These are phyloP conservation scores for Athetis lepigone DNA, from an alignment of 2,888 invertebrate species.

Conservation along the genomic window DNA sequence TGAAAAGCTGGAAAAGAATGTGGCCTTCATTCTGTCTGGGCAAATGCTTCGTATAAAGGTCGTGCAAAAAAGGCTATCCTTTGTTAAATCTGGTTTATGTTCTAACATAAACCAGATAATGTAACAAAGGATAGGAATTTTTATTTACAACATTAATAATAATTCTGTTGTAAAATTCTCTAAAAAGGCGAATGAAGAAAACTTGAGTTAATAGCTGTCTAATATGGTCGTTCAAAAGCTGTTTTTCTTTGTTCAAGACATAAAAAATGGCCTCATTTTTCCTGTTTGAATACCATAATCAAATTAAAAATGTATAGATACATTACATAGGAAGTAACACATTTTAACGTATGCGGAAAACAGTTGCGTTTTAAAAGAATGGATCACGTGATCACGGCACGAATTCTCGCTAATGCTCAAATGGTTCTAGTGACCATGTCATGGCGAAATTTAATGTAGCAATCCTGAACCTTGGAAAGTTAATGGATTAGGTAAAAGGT, in stretches of 20 bases:
- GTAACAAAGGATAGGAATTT: slow-evolving; percentile 16
- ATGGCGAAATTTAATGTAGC: slow-evolving; percentile 20
- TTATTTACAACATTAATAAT: slow-evolving; percentile 28
- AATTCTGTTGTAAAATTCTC: slow-evolving; percentile 12
- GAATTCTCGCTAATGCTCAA: slow-evolving; percentile 21
- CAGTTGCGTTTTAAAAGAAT: slow-evolving; percentile 33
- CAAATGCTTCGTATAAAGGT: slow-evolving; percentile 36
- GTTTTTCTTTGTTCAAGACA: background rate
- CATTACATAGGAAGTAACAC: background rate
- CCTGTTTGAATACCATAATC: background rate
- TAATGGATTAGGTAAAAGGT: slow-evolving; percentile 34
- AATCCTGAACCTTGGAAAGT: slow-evolving; percentile 13
- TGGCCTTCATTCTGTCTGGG: slow-evolving; percentile 11
- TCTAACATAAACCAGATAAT: slow-evolving; percentile 22
- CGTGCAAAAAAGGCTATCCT: slow-evolving; percentile 31
- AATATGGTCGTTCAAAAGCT: slow-evolving; percentile 3
- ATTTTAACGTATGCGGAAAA: slow-evolving; percentile 15
- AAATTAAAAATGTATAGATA: background rate
- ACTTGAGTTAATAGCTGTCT: slow-evolving; percentile 1
- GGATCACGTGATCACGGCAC: slow-evolving; percentile 15
- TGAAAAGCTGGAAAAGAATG: slow-evolving; percentile 4
- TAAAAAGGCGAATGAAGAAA: slow-evolving; percentile 10
- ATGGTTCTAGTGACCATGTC: slow-evolving; percentile 17
- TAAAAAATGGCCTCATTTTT: background rate
- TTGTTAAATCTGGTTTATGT: slow-evolving; percentile 42